Base-by-base conservation (phyloP, 2,888 invertebrate genomes). In the Helleia helle region DNA sequence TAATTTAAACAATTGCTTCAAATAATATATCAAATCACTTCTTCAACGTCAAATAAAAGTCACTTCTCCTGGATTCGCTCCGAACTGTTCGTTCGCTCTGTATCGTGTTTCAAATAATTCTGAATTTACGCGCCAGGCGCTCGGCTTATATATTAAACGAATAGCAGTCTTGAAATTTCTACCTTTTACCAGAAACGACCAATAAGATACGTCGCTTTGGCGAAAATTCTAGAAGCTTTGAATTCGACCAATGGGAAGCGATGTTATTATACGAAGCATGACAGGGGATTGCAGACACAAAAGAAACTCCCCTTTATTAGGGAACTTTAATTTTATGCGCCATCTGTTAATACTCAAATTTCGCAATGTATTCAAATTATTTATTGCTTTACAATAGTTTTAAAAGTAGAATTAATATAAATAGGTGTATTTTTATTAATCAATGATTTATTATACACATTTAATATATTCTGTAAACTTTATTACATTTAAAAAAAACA, bases 101-200 rank as follows among this genome's bases (percentile, higher is more conserved):
- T 64, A 54, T 71, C 54, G 68, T 54, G 61, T 71, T 75, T 76
- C 64, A 65, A 79, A 71, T 62, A 47, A 60, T 56, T 58, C 58
- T 77, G 73, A 52, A 3, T 60, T 74, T 61, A 59, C 67, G 71
- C 71, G 66, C 61, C 46, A 37, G 43, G 43, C n/a, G 4, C 18
- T 38, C 38, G 40, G 57, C 52, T 65, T 76, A 58, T 71, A 75
- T 70, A 69, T 47, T 48, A 26, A 54, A 56, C 67, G 55, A 69
- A 70, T 70, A 34, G 38, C 24, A 42, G 48, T 62, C 67, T 51
- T 63, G 74, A 70, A 59, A 34, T 58, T 31, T 74, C 75, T 52
- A 62, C 46, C 2, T 2, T 4, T 14, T 47, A 5, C 69, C 48
- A 39, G 66, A 55, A 40, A 18, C 31, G 6, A 11, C 77, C 73